Evolutionary conservation across 1,140 invertebrate genomes (phyloP), one percentile per base, ranked within the genome.

Genomic region (Diachasmimorpha longicaudata): DNA sequence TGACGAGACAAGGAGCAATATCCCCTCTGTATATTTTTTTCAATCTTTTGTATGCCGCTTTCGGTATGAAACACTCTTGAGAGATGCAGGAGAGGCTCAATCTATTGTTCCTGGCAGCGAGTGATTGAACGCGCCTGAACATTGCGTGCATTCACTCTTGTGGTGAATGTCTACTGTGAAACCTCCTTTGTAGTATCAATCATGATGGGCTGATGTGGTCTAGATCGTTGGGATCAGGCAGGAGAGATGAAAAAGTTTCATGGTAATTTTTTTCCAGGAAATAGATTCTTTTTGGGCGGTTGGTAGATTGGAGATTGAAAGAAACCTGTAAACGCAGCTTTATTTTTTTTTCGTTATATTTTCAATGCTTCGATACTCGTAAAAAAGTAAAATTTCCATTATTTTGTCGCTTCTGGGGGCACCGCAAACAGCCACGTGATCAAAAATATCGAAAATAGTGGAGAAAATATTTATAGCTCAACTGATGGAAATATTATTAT

Each of bases 171-270:
- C n/a, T 39, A 68, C 14, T 36, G 48, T 25, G 58, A 13, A 68
- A 68, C 14, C 8, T 68, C 8, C 66, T 68, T 68, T 68, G 66
- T 68, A 68, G 4, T 36, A 39, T 68, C 66, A 68, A 68, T 68
- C 66, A 68, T 68, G 36, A 19, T 8, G 23, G 14, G 4, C 31
- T 68, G 25, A 66, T 66, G 58, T 31, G 19, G 58, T 63, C 23
- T 23, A n/a, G 66, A 37, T 68, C 13, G 36, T 0, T 36, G 3
- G 58, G 58, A 25, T 66, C 21, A 10, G 19, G 58, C 21, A 13
- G 19, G 48, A 55, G n/a, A 55, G n/a, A 55, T 19, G 48, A 21
- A 55, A 55, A 21, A 55, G 8, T 55, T 19, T 21, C 6, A 55
- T 55, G 48, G 8, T 4, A 11, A 11, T 42, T 42, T 42, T 42